Base-by-base conservation (phyloP, 2,113 vertebrate species). In the Muntiacus reevesi region DNA sequence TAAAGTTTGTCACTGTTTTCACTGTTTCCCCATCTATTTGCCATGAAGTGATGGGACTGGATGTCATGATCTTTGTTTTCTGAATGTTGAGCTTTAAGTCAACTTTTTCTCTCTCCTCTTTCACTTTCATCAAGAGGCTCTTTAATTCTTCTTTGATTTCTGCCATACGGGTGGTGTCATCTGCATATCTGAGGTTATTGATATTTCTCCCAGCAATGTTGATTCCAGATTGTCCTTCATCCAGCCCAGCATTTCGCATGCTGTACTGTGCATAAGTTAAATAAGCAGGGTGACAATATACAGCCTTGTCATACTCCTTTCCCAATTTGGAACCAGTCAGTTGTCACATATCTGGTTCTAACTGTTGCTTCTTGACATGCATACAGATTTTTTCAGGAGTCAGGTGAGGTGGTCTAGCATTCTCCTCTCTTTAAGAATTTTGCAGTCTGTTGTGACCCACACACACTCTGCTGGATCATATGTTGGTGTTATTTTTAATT, bases 311-410 rank as follows among this genome's bases (percentile, higher is more conserved):
- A 36, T 23, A 71, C 64, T 71, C 19, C n/a, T 36, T 71, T 71
- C n/a, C 19, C n/a, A 23, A 71, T 71, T 36, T 36, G 19, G n/a
- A 71, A 36, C n/a, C n/a, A 36, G n/a, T 36, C 1, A 0, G 1
- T 23, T 71, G 9, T 71, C 21, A 19, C 67, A 23, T 36, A 21
- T 12, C 67, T 36, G 2, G 64, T 36, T 71, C 64, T 71, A 36
- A 36, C 19, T 67, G 4, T 71, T 11, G 64, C n/a, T 36, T 71
- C n/a, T 21, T 71, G 67, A 71, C n/a, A 36, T 36, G 67, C 19
- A 71, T 71, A 36, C n/a, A 36, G 4, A 36, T 36, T 71, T 71
- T 71, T 10, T 71, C 67, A 71, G 19, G 9, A 71, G 19, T 36
- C 67, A 71, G 9, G 10, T 71, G 19, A 71, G 19, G 19, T 40